phyloP scores from a whole-genome alignment of 1,140 invertebrate genomes.

The Zaprionus ghesquierei region DNA sequence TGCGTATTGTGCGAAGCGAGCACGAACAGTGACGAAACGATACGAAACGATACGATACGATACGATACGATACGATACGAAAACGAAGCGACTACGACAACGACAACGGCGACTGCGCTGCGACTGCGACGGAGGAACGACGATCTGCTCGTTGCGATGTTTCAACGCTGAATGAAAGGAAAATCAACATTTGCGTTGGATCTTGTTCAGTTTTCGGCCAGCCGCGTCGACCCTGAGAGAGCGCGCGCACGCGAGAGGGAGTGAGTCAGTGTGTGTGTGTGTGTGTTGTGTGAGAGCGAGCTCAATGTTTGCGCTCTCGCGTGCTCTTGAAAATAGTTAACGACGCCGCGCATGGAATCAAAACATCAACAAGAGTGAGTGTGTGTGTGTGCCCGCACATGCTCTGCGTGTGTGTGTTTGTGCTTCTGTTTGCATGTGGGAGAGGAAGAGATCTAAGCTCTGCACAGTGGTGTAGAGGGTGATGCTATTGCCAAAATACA shows the following conservation, averaged over 20 bases:
- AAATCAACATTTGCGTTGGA: conserved; percentile 79
- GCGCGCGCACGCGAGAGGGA: not conserved
- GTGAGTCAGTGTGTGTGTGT: too few relatives aligned
- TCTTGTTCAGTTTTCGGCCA: conserved; percentile 79
- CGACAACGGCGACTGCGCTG: conserved; percentile 25
- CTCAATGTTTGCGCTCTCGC: conserved; percentile 13
- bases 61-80: conserved; percentile 23
- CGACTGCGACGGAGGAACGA: conserved; percentile 46
- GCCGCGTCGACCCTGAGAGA: conserved; percentile 55
- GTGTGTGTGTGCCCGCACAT: not conserved
- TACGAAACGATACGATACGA: conserved; percentile 22
- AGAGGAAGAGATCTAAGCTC: conserved; percentile 22
- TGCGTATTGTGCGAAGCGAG: conserved; percentile 4
- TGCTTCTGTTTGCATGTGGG: conserved; percentile 4
- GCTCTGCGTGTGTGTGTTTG: not conserved
- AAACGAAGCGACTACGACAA: conserved; percentile 23
- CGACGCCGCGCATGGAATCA: conserved; percentile 17
- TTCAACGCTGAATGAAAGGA: conserved; percentile 80
- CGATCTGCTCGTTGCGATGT: conserved; percentile 74
- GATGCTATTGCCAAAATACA: conserved; percentile 19
- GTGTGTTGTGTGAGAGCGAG: conserved; percentile 5
- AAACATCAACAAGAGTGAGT: conserved; percentile 12
- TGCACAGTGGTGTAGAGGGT: conserved; percentile 24
- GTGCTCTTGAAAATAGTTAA: conserved; percentile 26
- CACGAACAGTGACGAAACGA: conserved; percentile 6